A percentile compares a stretch with the other conserved stretches of the same genome.
These are phyloP conservation scores for Synergus laeviventris DNA, from an alignment of 2,888 invertebrate genomes.

Conservation along the genomic window DNA sequence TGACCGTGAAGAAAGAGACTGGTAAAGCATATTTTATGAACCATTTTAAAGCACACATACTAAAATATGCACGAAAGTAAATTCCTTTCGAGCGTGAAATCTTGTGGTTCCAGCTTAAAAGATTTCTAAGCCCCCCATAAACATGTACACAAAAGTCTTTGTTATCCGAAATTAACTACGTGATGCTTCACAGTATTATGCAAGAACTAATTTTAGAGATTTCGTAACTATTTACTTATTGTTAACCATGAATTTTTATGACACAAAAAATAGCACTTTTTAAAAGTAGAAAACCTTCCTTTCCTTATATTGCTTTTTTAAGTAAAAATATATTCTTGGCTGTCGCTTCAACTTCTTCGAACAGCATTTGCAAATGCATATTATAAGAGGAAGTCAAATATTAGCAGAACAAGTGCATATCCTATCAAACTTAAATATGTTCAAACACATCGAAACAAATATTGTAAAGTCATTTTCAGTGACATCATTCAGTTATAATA, in stretches of 20 bases:
- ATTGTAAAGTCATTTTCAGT: neutral
- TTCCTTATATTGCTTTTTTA: neutral
- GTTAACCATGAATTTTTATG: neutral
- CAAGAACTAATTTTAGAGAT: conserved; percentile 27
- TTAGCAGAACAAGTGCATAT: conserved; percentile 20
- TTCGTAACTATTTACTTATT: neutral
- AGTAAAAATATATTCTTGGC: conserved; percentile 14
- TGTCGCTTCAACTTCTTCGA: conserved; percentile 25
- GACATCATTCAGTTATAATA: neutral
- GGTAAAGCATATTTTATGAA: neutral
- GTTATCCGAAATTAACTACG: conserved; percentile 15
- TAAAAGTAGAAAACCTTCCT: neutral
- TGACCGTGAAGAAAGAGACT: conserved; percentile 16
- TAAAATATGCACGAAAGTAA: conserved; percentile 21
- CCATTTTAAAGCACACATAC: conserved; percentile 23
- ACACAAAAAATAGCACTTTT: neutral
- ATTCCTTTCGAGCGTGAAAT: conserved; percentile 29
- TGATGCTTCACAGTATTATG: neutral
- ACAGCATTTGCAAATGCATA: conserved; percentile 32
- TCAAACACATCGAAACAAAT: neutral
- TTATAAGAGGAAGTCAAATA: conserved; percentile 30
- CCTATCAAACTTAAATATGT: conserved; percentile 1
- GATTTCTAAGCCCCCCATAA: conserved; percentile 1
- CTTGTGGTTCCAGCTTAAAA: conserved; percentile 32
- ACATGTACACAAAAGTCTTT: conserved; percentile 16